Percentiles rank a stretch among this genome's conserved stretches.
Conservation (phyloP, 2,797 vertebrate species). For the Paguma larvata region DNA sequence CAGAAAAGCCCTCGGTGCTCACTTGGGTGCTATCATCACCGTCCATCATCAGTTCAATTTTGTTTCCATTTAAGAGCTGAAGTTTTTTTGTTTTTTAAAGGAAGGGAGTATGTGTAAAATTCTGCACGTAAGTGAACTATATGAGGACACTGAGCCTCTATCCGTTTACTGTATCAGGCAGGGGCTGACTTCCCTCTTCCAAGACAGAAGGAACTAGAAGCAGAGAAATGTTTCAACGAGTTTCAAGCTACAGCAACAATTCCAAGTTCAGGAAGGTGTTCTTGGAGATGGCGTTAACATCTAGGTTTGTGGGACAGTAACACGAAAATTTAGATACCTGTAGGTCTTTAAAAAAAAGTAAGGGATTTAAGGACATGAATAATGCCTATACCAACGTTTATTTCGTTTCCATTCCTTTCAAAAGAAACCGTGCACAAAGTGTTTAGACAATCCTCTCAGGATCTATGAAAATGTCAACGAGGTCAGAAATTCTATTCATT, state of each 20-base stretch:
- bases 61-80: constrained; percentile 4
- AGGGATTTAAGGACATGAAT: constrained; percentile 50
- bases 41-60: neutral
- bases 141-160: neutral
- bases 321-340: constrained; percentile 28
- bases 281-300: neutral
- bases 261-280: neutral
- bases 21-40: neutral
- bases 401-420: constrained; percentile 46
- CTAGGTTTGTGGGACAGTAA: neutral
- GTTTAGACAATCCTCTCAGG: neutral
- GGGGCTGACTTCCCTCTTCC: neutral
- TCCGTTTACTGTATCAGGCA: neutral
- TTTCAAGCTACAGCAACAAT: neutral
- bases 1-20: neutral
- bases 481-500: constrained; percentile 27
- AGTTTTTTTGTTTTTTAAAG: neutral
- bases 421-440: constrained; percentile 12
- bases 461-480: constrained; percentile 23
- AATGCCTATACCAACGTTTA: constrained; percentile 49
- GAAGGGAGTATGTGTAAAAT: neutral
- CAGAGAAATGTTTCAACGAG: too few species aligned
- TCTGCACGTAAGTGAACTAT: neutral
- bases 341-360: neutral
- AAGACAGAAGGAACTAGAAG: neutral